Evolutionary conservation across 1,140 invertebrate genomes (phyloP).

Genomic region (Pogonomyrmex californicus): DNA sequence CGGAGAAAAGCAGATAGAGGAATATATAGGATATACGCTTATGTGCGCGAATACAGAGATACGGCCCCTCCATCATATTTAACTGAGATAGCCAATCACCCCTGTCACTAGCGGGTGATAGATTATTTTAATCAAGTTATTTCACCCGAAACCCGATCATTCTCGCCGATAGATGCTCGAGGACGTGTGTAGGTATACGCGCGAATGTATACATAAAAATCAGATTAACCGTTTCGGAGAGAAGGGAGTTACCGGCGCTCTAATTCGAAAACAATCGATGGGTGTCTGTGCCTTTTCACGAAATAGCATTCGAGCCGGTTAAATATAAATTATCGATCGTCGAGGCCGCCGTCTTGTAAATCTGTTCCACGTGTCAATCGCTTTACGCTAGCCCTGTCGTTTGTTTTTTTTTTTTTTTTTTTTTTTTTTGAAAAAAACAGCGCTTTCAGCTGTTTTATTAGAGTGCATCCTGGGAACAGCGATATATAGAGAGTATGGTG

Average conservation of each 20-base stretch:
- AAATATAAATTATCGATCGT: conserved; percentile 8
- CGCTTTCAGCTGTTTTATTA: not conserved
- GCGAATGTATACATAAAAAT: conserved; percentile 68
- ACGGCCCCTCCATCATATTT: conserved; percentile 77
- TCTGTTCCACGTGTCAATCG: not conserved
- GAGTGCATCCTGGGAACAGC: not conserved
- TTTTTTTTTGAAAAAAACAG: not conserved
- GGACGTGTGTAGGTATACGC: conserved; percentile 47
- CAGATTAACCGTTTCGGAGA: conserved; percentile 61
- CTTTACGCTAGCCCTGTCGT: not conserved
- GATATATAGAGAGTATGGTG: not conserved
- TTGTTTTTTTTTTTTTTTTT: not conserved
- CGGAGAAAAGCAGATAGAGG: conserved; percentile 2
- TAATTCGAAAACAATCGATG: conserved; percentile 60
- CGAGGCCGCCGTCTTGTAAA: not conserved
- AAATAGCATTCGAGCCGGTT: not conserved
- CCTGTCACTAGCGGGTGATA: conserved; percentile 75
- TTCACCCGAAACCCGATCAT: conserved; percentile 71
- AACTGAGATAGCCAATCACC: conserved; percentile 75
- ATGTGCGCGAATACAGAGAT: conserved; percentile 56
- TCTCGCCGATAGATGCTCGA: conserved; percentile 53
- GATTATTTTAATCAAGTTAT: conserved; percentile 80
- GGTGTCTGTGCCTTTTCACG: not conserved
- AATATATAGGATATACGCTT: conserved; percentile 30
- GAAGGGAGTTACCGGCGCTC: conserved; percentile 26